Percentiles rank a stretch among this genome's conserved stretches.
These are phyloP conservation scores for Aphelenchoides besseyi DNA, from an alignment of 1,140 invertebrate species.

Conservation along the genomic window DNA sequence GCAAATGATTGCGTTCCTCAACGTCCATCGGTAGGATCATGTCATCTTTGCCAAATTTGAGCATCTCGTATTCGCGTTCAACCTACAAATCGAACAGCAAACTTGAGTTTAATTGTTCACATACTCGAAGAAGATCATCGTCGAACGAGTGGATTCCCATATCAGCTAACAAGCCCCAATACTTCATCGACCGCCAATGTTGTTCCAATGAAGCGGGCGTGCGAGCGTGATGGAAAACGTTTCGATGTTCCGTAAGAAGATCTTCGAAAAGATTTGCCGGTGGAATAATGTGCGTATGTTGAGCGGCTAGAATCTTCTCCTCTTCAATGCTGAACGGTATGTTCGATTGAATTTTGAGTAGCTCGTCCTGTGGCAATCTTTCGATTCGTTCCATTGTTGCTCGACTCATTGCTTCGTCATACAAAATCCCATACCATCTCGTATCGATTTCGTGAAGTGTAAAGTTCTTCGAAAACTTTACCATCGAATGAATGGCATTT, in stretches of 20 bases:
- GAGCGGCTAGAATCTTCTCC: conserved; percentile 69
- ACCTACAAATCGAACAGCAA: background rate
- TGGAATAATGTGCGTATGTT: background rate
- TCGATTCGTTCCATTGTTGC: conserved; percentile 85
- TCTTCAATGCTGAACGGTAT: conserved; percentile 74
- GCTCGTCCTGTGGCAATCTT: conserved; percentile 83
- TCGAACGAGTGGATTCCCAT: conserved; percentile 67
- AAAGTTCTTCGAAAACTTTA: conserved; percentile 93
- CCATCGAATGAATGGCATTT: conserved; percentile 78
- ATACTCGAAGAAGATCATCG: conserved; percentile 21
- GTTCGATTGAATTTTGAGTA: conserved; percentile 79
- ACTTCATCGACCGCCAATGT: conserved; percentile 89
- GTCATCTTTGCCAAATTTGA: background rate
- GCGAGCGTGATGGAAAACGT: conserved; percentile 79
- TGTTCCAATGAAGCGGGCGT: conserved; percentile 72
- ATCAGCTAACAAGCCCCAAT: conserved; percentile 84
- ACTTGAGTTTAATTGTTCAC: conserved; percentile 65
- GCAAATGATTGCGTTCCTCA: conserved; percentile 37
- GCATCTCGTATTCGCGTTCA: conserved; percentile 22
- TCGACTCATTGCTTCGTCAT: conserved; percentile 74
- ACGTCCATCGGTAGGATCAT: conserved; percentile 34
- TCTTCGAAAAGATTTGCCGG: conserved; percentile 19
- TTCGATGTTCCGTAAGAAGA: conserved; percentile 52
- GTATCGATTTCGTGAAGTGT: conserved; percentile 87
- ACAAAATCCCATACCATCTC: conserved; percentile 88